These are phyloP conservation scores for Oreohelix idahoensis DNA, from an alignment of 1,140 invertebrate genomes.

Conservation along the genomic window DNA sequence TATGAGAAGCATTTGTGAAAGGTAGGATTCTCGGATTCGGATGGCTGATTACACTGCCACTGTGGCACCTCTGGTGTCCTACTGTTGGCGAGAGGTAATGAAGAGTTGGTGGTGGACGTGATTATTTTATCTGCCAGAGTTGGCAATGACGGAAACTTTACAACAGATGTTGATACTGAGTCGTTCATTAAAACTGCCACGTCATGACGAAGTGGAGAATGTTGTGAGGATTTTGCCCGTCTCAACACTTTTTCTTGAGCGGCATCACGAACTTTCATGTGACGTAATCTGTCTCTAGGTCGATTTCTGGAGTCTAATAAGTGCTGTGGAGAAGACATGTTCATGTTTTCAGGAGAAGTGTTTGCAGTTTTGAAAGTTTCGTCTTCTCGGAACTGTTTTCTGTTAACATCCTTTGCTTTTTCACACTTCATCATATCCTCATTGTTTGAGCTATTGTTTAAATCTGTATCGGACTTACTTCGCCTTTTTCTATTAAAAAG, in stretches of 20 bases:
- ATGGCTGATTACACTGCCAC: no score
- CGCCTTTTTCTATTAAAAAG: conserved; percentile 43
- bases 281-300: conserved; percentile 41
- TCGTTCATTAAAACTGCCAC: no score
- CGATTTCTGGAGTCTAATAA: conserved; percentile 39
- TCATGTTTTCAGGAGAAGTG: neutral
- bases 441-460: conserved; percentile 8
- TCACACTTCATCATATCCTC: neutral
- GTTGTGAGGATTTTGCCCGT: neutral
- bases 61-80: no score
- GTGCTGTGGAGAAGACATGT: conserved; percentile 19
- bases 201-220: neutral
- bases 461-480: conserved; percentile 43
- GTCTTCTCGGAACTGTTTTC: neutral
- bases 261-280: conserved; percentile 49
- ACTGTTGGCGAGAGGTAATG: no score
- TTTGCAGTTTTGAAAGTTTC: no score
- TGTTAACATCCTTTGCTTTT: conserved; percentile 34
- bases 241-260: conserved; percentile 35
- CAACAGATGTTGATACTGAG: neutral
- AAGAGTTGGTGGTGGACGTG: no score
- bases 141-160: neutral
- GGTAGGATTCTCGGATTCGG: neutral
- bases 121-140: neutral
- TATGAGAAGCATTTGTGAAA: neutral